Conservation (phyloP, 1,140 invertebrate species). For the Orussus abietinus region DNA sequence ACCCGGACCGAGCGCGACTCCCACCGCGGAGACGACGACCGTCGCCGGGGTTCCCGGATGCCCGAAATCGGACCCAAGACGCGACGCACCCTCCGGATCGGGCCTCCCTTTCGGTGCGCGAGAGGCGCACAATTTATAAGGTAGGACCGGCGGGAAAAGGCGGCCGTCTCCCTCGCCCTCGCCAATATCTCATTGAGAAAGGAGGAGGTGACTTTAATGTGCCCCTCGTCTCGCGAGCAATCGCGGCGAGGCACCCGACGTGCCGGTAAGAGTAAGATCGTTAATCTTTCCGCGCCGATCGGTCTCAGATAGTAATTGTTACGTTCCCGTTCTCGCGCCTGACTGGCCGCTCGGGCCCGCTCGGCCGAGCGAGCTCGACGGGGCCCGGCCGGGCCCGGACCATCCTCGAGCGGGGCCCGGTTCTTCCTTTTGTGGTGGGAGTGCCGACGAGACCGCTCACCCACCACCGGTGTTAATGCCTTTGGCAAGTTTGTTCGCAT, state of each 20-base stretch:
- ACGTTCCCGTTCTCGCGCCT: constrained; percentile 50
- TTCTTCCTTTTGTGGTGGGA: constrained; percentile 21
- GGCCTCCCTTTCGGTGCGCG: no score
- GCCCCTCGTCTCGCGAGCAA: constrained; percentile 46
- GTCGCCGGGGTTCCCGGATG: no score
- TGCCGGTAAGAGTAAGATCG: constrained; percentile 50
- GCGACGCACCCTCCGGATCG: no score
- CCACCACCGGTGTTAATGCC: constrained; percentile 37
- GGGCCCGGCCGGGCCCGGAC: background rate
- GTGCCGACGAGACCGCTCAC: constrained; percentile 30
- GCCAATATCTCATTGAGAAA: constrained; percentile 32
- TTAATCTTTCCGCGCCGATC: constrained; percentile 54
- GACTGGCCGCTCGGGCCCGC: constrained; percentile 20
- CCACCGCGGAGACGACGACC: no score
- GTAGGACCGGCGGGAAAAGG: no score
- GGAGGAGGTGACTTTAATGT: constrained; percentile 54
- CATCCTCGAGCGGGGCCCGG: background rate
- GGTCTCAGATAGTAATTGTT: constrained; percentile 56
- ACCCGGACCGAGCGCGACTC: no score
- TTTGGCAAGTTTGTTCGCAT: constrained; percentile 38
- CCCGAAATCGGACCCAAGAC: no score
- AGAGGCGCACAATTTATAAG: no score
- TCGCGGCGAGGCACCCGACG: constrained; percentile 45
- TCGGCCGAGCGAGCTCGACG: no score
- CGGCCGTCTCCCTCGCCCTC: constrained; percentile 17